Conservation (phyloP, 2,113 vertebrate genomes). For the Meleagris gallopavo region DNA sequence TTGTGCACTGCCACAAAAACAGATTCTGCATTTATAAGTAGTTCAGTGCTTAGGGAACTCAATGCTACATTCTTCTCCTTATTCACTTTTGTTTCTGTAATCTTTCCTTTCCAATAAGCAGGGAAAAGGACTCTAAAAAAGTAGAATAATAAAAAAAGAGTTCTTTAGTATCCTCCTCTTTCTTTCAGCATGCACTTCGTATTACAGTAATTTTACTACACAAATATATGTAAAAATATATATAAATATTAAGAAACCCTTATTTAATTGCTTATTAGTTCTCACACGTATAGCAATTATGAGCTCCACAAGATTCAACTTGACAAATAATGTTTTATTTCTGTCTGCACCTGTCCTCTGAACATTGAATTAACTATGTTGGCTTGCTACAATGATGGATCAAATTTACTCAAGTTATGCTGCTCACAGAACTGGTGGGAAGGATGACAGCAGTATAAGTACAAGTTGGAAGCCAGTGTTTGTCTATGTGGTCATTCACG, state of each 20-base stretch:
- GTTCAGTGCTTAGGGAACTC: neutral
- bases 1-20: neutral
- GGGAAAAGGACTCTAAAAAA: neutral
- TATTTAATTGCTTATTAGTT: neutral
- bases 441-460: neutral
- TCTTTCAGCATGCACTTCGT: neutral
- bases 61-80: neutral
- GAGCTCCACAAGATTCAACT: constrained; percentile 11
- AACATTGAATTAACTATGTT: constrained; percentile 46
- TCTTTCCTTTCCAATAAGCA: neutral
- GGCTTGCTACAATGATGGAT: constrained; percentile 26
- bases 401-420: constrained; percentile 38
- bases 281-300: neutral
- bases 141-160: neutral
- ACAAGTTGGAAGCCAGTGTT: neutral
- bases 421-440: neutral
- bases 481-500: neutral
- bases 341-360: constrained; percentile 61
- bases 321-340: constrained; percentile 67
- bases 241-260: neutral
- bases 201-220: neutral
- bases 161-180: neutral
- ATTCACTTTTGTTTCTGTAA: neutral
- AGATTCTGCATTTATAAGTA: neutral
- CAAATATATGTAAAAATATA: neutral